Conservation (phyloP, 2,888 invertebrate species). For the Omphaloscelis lunosa region DNA sequence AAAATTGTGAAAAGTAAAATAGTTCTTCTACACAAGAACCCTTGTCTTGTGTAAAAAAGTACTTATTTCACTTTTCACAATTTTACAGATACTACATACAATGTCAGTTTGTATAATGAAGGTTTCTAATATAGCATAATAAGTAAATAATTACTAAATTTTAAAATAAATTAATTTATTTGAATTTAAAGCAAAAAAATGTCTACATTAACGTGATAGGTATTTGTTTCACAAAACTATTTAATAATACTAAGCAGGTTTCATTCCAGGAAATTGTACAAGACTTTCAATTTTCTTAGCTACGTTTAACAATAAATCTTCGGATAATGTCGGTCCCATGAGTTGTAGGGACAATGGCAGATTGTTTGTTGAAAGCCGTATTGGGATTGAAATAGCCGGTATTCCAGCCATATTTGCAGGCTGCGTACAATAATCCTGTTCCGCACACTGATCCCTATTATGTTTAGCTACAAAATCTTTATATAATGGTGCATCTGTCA, state of each 20-base stretch:
- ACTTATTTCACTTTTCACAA: neutral
- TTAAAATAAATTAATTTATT: slow-evolving; percentile 12
- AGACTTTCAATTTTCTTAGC: slow-evolving; percentile 95
- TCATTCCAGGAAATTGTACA: slow-evolving; percentile 91
- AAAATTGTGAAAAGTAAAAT: neutral
- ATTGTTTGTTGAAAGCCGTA: slow-evolving; percentile 93
- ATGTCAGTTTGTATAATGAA: neutral
- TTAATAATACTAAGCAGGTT: slow-evolving; percentile 44
- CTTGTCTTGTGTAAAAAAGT: neutral
- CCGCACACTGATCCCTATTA: slow-evolving; percentile 96
- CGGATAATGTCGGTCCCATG: slow-evolving; percentile 95
- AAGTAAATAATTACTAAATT: neutral
- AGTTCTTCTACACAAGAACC: neutral
- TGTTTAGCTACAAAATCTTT: slow-evolving; percentile 94
- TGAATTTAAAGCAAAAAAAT: neutral
- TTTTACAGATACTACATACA: neutral
- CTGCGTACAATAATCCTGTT: slow-evolving; percentile 98
- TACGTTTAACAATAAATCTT: slow-evolving; percentile 93
- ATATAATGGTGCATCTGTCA: slow-evolving; percentile 95
- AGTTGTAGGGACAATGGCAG: slow-evolving; percentile 97
- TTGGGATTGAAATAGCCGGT: slow-evolving; percentile 97
- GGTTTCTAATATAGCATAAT: no score
- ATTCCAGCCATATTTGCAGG: slow-evolving; percentile 99
- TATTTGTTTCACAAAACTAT: slow-evolving; percentile 25
- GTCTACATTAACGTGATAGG: neutral